These are phyloP conservation scores for Orcinus orca DNA, from an alignment of 2,113 vertebrate genomes.

Conservation along the genomic window DNA sequence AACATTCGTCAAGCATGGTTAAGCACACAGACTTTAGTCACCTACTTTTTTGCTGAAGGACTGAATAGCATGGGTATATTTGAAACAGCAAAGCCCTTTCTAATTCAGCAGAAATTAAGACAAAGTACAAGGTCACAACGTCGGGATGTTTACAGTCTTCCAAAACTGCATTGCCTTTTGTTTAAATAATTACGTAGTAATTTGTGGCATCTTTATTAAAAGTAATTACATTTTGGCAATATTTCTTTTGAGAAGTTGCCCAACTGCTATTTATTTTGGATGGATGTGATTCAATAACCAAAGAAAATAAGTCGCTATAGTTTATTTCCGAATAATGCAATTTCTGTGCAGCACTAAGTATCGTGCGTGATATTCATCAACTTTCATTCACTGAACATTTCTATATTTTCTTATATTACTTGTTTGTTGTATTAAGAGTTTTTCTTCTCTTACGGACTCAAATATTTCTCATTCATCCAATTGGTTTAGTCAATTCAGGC, in stretches of 20 bases:
- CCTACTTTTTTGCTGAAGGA: not conserved
- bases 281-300: not conserved
- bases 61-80: not conserved
- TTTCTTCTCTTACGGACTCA: conserved; percentile 14
- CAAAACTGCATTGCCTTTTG: conserved; percentile 59
- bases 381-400: not conserved
- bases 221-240: conserved; percentile 63
- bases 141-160: conserved; percentile 31
- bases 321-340: not conserved
- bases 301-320: not conserved
- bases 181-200: conserved; percentile 60
- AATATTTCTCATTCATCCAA: not conserved
- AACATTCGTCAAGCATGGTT: not conserved
- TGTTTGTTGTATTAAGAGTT: not conserved
- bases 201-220: conserved; percentile 60
- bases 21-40: not conserved
- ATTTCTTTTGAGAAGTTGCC: conserved; percentile 47
- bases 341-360: not conserved
- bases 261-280: not conserved
- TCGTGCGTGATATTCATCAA: not conserved
- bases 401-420: conserved; percentile 41
- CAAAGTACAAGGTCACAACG: not conserved
- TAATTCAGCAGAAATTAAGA: conserved; percentile 58
- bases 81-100: not conserved
- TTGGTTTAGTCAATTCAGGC: not conserved